phyloP scores from a whole-genome alignment of 1,140 invertebrate species.

The Acromyrmex echinatior region DNA sequence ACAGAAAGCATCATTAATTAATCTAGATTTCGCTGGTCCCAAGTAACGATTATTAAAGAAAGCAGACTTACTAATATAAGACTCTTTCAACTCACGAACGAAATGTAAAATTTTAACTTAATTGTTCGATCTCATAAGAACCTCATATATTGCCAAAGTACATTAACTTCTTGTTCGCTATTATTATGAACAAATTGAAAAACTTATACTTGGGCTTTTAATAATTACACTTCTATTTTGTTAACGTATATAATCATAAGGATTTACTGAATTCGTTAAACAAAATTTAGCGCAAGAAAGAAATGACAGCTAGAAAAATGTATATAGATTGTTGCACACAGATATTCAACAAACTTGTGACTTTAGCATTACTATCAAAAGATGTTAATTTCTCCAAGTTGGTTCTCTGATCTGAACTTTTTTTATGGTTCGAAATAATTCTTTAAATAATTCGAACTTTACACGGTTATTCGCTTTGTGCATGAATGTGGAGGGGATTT shows the following conservation, averaged over 20 bases:
- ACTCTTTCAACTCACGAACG: not conserved
- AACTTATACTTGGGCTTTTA: slow-evolving; percentile 35
- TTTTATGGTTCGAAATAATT: slow-evolving; percentile 2
- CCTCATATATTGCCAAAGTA: slow-evolving; percentile 23
- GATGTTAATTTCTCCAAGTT: slow-evolving; percentile 45
- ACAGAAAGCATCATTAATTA: slow-evolving; percentile 6
- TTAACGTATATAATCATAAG: slow-evolving; percentile 46
- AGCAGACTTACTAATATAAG: not conserved
- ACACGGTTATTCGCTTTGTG: not conserved
- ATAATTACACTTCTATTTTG: slow-evolving; percentile 60
- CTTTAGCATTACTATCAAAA: slow-evolving; percentile 53
- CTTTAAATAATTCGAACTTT: slow-evolving; percentile 55
- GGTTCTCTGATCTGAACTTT: slow-evolving; percentile 35
- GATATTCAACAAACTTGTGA: slow-evolving; percentile 65
- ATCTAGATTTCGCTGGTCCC: not conserved
- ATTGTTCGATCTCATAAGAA: slow-evolving; percentile 40
- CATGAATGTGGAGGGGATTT: too few relatives aligned
- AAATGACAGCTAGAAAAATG: not conserved
- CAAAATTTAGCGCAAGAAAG: slow-evolving; percentile 34
- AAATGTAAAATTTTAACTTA: slow-evolving; percentile 42
- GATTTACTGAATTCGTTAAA: slow-evolving; percentile 53
- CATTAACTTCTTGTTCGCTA: not conserved
- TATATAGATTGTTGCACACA: not conserved
- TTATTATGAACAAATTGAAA: slow-evolving; percentile 29
- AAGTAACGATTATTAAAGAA: not conserved